Base-by-base conservation (phyloP, 2,113 vertebrate genomes). In the Bagarius yarrelli region DNA sequence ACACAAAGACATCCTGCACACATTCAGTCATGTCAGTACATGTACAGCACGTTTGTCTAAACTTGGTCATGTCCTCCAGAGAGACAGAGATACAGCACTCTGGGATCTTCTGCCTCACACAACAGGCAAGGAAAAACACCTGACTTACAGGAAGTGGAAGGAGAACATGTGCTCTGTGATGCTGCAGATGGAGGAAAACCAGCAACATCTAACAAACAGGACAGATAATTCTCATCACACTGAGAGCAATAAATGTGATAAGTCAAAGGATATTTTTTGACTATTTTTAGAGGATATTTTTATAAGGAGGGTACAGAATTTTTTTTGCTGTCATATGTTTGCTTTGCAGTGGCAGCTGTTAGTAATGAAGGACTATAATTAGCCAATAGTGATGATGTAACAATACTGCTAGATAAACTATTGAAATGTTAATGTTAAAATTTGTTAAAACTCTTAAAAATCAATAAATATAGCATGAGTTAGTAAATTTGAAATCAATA, bases 231-330 rank as follows among this genome's bases (percentile, higher is more conserved):
- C 4, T 21, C 30, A 8, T 14, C 9, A 60, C 61, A 64, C 30
- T 32, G 60, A 84, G 56, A 52, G 16, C 50, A 66, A 57, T 56
- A 67, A 63, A 57, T 44, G 25, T 32, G 30, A 79, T 67, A 44
- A 69, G 23, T 34, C 21, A 21, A n/a, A 30, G 64, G 44, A 72
- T 76, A 76, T 84, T 72, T n/a, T n/a, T n/a, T n/a, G n/a, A n/a
- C n/a, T n/a, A n/a, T n/a, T n/a, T n/a, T n/a, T n/a, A n/a, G n/a
- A n/a, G n/a, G n/a, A n/a, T n/a, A n/a, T n/a, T n/a, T n/a, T n/a
- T n/a, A n/a, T n/a, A n/a, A n/a, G n/a, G n/a, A n/a, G n/a, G n/a
- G n/a, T n/a, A n/a, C n/a, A 27, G 64, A 61, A 77, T 76, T 80
- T 84, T 72, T n/a, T n/a, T n/a, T n/a, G n/a, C n/a, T n/a, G n/a